Conservation (phyloP, 1,140 invertebrate genomes). For the Schlechtendalia chinensis region DNA sequence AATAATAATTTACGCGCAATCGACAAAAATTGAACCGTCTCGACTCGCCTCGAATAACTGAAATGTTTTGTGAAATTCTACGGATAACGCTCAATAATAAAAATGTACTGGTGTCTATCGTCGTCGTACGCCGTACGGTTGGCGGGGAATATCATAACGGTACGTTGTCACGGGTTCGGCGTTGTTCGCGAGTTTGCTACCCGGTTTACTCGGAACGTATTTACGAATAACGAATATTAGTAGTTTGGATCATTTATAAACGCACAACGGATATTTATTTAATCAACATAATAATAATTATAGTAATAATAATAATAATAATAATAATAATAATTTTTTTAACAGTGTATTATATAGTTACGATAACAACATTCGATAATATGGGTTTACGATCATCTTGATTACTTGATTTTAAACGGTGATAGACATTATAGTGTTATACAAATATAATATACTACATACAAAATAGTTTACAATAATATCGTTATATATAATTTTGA, state of each 20-base stretch:
- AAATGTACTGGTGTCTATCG: no score
- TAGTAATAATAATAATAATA: slow-evolving; percentile 3
- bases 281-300: slow-evolving; percentile 17
- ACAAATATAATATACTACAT: slow-evolving; percentile 28
- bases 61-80: no score
- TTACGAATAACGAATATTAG: not conserved
- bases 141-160: no score
- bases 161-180: no score
- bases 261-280: slow-evolving; percentile 30
- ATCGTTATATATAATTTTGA: not conserved
- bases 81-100: no score
- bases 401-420: slow-evolving; percentile 7
- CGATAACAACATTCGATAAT: slow-evolving; percentile 28
- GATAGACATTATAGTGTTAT: slow-evolving; percentile 26
- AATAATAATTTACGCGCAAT: no score
- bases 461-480: slow-evolving; percentile 6
- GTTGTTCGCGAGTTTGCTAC: no score
- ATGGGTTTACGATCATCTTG: not conserved
- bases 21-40: no score
- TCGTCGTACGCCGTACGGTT: no score
- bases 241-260: not conserved
- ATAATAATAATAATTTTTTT: slow-evolving; percentile 28
- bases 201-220: no score
- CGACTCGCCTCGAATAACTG: no score
- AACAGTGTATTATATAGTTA: slow-evolving; percentile 29